A percentile compares a stretch with the other conserved stretches of the same genome.
These are phyloP conservation scores for Heliconius sara DNA, from an alignment of 2,888 invertebrate species.

Conservation along the genomic window DNA sequence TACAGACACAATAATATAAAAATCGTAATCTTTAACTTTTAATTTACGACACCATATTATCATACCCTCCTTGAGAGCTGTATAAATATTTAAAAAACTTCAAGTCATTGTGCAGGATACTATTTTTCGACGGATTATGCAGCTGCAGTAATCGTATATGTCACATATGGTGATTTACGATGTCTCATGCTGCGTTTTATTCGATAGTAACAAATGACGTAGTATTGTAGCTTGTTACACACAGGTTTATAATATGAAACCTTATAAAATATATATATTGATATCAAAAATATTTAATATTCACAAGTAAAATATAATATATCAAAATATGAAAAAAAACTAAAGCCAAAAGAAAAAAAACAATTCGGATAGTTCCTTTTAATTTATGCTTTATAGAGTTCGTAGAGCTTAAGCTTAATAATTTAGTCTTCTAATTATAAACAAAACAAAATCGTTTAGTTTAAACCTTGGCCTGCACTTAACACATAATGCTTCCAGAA, in stretches of 20 bases:
- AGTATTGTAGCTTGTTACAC: slow-evolving; percentile 59
- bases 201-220: slow-evolving; percentile 72
- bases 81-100: slow-evolving; percentile 50
- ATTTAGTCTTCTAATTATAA: too few relatives aligned
- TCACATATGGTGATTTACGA: slow-evolving; percentile 75
- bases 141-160: slow-evolving; percentile 71
- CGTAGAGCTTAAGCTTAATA: too few relatives aligned
- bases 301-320: not conserved
- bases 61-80: slow-evolving; percentile 46
- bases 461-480: too few relatives aligned
- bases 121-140: slow-evolving; percentile 66
- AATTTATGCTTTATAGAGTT: too few relatives aligned
- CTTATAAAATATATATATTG: not conserved
- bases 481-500: too few relatives aligned
- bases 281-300: not conserved
- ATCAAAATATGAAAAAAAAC: too few relatives aligned
- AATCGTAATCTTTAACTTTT: slow-evolving; percentile 11
- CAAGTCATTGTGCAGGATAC: slow-evolving; percentile 52
- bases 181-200: slow-evolving; percentile 73
- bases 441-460: too few relatives aligned
- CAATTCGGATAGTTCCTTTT: too few relatives aligned
- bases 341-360: too few relatives aligned
- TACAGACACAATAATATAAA: not conserved
- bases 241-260: slow-evolving; percentile 2
- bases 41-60: slow-evolving; percentile 48